These are phyloP conservation scores for Fukomys damarensis DNA, from an alignment of 2,113 vertebrate genomes.

Conservation along the genomic window DNA sequence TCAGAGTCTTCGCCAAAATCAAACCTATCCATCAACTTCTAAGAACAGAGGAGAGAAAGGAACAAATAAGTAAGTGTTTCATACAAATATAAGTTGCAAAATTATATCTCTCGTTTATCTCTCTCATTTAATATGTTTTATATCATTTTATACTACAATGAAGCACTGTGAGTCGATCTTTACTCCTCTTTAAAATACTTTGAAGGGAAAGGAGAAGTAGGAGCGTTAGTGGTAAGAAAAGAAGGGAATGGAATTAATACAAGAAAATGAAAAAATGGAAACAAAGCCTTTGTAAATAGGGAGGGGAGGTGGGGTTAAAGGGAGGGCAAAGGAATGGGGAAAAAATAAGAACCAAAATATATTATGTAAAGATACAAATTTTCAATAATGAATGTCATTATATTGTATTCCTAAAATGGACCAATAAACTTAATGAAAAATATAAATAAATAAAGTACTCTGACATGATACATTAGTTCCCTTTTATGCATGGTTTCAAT, in stretches of 20 bases:
- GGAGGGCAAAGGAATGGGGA: too few species aligned
- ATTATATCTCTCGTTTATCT: not conserved
- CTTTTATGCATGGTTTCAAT: not conserved
- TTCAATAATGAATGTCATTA: too few species aligned
- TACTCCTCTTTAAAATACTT: not conserved
- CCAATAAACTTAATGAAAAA: too few species aligned
- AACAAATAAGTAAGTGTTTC: slow-evolving; percentile 36
- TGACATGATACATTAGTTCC: not conserved
- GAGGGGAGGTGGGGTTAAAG: too few species aligned
- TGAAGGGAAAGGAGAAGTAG: too few species aligned
- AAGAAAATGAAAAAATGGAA: too few species aligned
- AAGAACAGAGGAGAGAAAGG: slow-evolving; percentile 52
- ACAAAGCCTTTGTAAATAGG: too few species aligned
- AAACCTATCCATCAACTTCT: slow-evolving; percentile 99
- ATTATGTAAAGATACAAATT: too few species aligned
- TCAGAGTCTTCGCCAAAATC: slow-evolving; percentile 96
- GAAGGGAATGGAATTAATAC: too few species aligned
- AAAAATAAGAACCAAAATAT: too few species aligned
- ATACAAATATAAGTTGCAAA: slow-evolving; percentile 14
- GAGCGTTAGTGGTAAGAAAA: too few species aligned
- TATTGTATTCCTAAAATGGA: too few species aligned
- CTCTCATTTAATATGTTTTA: not conserved
- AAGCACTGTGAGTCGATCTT: not conserved
- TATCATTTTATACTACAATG: not conserved
- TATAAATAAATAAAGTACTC: not conserved